Base-by-base conservation (phyloP, 2,797 vertebrate genomes). In the Australoheros facetus region DNA sequence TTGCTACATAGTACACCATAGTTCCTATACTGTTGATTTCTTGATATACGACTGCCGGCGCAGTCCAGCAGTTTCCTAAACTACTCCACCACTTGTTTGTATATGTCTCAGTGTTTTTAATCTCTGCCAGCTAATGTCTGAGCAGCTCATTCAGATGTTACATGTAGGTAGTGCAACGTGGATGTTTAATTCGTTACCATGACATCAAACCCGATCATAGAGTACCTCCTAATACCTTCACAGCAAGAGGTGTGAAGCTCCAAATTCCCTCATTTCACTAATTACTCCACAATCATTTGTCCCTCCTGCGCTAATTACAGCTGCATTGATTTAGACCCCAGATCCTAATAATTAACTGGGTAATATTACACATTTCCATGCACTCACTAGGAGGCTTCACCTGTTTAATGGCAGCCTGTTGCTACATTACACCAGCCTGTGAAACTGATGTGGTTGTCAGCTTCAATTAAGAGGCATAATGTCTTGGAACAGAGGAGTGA, bases 371-470 rank as follows among this genome's bases (percentile, higher is more conserved):
- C 37, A 55, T 79, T 71, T 71, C 54, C 3, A 37, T 71, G 53
- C 54, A 71, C 75, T 87, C 78, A 64, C 73, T 42, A 19, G 78
- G 75, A 32, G 26, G 72, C 59, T 85, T 83, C 83, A 93, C 87
- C 87, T 92, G 88, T 60, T 78, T 30, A 37, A 55, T 75, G 73
- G 88, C 81, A 77, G 81, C 53, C 26, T 37, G 81, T 58, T 42
- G 83, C 87, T 60, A 51, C 79, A 78, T 84, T 66, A 74, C 75
- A 32, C 64, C 77, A 70, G 86, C 56, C 79, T 53, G 73, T 5
- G 66, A 88, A 90, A 92, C 83, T 76, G 80, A 93, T 89, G 79
- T 64, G 87, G 84, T 82, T 93, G 95, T 94, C 95, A 85, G 85
- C 84, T 87, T 86, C 82, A 88, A 92, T 95, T 92, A 94, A 48